These are phyloP conservation scores for Athalia cordata DNA, from an alignment of 2,888 invertebrate species.

Conservation along the genomic window DNA sequence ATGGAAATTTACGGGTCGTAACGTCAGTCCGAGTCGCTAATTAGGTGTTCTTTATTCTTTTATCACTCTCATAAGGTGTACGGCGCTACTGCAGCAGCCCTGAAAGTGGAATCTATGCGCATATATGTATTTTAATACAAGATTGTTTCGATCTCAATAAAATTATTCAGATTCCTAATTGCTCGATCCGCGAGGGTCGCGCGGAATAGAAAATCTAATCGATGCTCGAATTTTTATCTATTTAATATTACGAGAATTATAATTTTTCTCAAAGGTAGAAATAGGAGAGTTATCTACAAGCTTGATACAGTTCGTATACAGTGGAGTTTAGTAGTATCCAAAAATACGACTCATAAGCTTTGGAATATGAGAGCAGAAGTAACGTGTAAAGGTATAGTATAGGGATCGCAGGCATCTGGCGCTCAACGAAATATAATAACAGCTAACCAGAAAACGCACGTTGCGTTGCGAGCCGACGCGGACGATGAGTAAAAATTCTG, in stretches of 20 bases:
- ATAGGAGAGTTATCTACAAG: too few relatives aligned
- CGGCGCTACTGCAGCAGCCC: too few relatives aligned
- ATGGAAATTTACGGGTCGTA: constrained; percentile 19
- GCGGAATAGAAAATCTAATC: not conserved
- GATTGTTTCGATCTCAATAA: too few relatives aligned
- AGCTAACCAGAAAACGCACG: constrained; percentile 43
- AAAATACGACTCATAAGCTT: constrained; percentile 62
- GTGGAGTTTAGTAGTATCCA: constrained; percentile 50
- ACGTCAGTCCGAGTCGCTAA: constrained; percentile 2
- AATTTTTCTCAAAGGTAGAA: too few relatives aligned
- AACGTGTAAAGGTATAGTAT: constrained; percentile 54
- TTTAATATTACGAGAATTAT: too few relatives aligned
- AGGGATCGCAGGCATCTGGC: constrained; percentile 63
- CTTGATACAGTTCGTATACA: not conserved
- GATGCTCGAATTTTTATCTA: too few relatives aligned
- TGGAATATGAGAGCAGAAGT: constrained; percentile 66
- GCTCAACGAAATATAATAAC: constrained; percentile 65
- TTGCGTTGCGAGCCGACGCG: not conserved
- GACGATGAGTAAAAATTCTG: not conserved
- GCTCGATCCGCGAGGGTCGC: not conserved
- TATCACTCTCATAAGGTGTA: not conserved
- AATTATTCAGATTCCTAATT: not conserved
- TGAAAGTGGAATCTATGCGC: too few relatives aligned
- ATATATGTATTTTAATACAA: too few relatives aligned
- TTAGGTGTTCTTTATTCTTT: constrained; percentile 24